Base-by-base conservation (phyloP, 2,113 vertebrate genomes). In the Gymnogyps californianus region DNA sequence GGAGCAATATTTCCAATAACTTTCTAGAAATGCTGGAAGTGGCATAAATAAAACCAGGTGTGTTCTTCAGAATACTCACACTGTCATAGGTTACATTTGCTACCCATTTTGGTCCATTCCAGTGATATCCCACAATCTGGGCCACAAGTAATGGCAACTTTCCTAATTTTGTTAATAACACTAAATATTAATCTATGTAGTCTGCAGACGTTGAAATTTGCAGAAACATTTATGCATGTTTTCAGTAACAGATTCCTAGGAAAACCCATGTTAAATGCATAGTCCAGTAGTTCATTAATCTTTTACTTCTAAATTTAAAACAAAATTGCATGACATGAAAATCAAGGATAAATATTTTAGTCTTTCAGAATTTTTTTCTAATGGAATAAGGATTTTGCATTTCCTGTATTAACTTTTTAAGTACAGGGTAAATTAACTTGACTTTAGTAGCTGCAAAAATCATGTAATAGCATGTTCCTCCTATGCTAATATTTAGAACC, bases 141-240 rank as follows among this genome's bases (percentile, higher is more conserved):
- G 10, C 67, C 62, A 77, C 58, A 89, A 59, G 52, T 87, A 93
- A 40, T 59, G 25, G 42, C 64, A 74, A 29, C 65, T 93, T 96
- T 54, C 22, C 49, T 92, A 36, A 79, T 95, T 96, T 64, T 96
- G 26, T 90, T 95, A 90, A 89, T 96, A 80, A 46, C 32, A 32
- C 16, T 91, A 79, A 96, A 76, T 89, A 77, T 75, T 72, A 89
- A 87, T 28, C 44, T 52, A 1, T 71, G 61, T 71, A 58, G n/a
- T 77, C 40, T 77, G 32, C 76, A 96, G 55, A 51, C 0, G 0
- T 0, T 88, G 62, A 90, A 87, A 79, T 94, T 91, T 93, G 34
- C n/a, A 75, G 87, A 90, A 76, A 75, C 2, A 2, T 59, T 6
- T 3, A 59, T 55, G 13, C 18, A 7, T 44, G 3, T 93, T 90